These are phyloP conservation scores for Orchestia grillus DNA, from an alignment of 1,140 invertebrate genomes.

Conservation along the genomic window DNA sequence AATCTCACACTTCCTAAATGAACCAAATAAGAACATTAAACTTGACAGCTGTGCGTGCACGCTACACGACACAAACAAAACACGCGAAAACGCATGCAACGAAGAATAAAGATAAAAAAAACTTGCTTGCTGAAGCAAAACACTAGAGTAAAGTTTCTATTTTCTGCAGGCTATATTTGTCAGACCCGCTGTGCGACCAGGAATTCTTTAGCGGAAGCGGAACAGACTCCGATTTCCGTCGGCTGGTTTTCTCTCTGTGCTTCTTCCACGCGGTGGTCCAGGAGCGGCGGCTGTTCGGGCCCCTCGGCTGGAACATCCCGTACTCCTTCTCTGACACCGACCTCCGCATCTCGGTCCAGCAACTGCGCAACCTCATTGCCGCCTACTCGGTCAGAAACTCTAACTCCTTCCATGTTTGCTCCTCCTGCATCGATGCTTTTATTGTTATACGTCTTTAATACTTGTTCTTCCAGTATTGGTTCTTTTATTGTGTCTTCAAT, in stretches of 20 bases:
- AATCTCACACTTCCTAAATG: no score
- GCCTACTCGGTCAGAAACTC: slow-evolving; percentile 73
- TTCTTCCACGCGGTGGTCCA: slow-evolving; percentile 80
- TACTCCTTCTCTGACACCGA: slow-evolving; percentile 98
- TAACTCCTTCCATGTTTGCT: not conserved
- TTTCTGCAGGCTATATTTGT: slow-evolving; percentile 79
- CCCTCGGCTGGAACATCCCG: slow-evolving; percentile 94
- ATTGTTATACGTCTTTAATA: no score
- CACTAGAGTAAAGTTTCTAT: not conserved
- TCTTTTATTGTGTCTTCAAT: not conserved
- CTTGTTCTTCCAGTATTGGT: no score
- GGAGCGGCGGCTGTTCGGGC: slow-evolving; percentile 91
- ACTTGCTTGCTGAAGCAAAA: not conserved
- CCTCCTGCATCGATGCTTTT: no score
- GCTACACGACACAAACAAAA: no score
- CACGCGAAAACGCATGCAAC: no score
- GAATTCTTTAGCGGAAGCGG: slow-evolving; percentile 90
- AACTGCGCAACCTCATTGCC: slow-evolving; percentile 80
- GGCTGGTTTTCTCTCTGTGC: slow-evolving; percentile 74
- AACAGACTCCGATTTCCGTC: slow-evolving; percentile 83
- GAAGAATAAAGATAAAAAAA: no score
- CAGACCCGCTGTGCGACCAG: slow-evolving; percentile 87
- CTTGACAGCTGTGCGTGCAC: no score
- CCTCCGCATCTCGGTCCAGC: slow-evolving; percentile 86
- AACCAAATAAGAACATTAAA: no score